Conservation (phyloP, 2,888 invertebrate species). For the Caradrina clavipalpis region DNA sequence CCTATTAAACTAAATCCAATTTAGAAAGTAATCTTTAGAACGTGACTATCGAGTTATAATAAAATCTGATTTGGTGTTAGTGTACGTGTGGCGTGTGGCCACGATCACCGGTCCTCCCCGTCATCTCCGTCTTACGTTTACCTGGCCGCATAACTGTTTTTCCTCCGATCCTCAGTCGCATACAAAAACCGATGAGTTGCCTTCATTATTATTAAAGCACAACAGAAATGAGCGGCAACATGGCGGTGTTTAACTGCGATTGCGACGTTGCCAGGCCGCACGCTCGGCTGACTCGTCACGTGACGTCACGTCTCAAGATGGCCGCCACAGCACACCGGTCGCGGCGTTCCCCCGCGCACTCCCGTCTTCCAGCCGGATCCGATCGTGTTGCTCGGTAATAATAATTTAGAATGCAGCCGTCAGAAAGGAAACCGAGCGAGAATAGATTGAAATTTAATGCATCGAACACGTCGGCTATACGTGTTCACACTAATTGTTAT, state of each 20-base stretch:
- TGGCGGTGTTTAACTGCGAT: conserved; percentile 71
- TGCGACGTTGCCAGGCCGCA: conserved; percentile 87
- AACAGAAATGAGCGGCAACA: conserved; percentile 83
- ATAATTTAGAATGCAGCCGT: conserved; percentile 88
- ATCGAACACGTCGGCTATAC: conserved; percentile 81
- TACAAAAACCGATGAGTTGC: conserved; percentile 85
- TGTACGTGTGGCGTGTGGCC: conserved; percentile 47
- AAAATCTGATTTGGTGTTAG: conserved; percentile 37
- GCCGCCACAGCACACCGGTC: conserved; percentile 88
- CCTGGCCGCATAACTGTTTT: conserved; percentile 89
- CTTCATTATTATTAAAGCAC: conserved; percentile 86
- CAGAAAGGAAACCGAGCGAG: conserved; percentile 88
- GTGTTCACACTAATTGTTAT: conserved; percentile 86
- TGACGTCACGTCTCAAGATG: conserved; percentile 91
- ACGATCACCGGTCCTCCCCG: conserved; percentile 64
- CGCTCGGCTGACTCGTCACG: conserved; percentile 90
- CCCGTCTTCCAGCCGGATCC: conserved; percentile 87
- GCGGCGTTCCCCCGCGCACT: conserved; percentile 80
- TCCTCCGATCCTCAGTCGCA: conserved; percentile 81
- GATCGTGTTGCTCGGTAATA: conserved; percentile 84
- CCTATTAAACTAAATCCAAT: conserved; percentile 9
- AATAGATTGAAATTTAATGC: conserved; percentile 90
- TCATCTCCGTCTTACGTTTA: conserved; percentile 76
- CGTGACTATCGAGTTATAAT: conserved; percentile 33
- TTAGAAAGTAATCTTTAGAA: conserved; percentile 42